Percentiles rank a stretch among this genome's conserved stretches.
These are phyloP conservation scores for Cancer borealis DNA, from an alignment of 2,888 invertebrate species.

Conservation along the genomic window DNA sequence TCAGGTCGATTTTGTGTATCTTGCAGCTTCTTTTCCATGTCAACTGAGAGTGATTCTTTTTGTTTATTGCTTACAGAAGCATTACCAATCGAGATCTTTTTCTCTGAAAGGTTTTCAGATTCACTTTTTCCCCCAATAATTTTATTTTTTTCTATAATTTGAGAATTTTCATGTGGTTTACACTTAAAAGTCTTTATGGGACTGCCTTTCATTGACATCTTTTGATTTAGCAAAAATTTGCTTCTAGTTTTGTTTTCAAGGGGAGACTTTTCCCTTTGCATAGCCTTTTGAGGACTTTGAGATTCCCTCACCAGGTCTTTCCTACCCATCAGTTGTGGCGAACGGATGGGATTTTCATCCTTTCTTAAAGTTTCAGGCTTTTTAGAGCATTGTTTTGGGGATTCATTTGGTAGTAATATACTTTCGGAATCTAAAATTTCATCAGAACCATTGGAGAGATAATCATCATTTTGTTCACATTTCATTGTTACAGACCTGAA, in stretches of 20 bases:
- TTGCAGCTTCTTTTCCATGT: not conserved
- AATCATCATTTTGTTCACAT: not conserved
- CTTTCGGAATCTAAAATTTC: not conserved
- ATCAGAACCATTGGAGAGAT: not conserved
- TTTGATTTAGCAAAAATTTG: not conserved
- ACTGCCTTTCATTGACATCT: not conserved
- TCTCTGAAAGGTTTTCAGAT: not conserved
- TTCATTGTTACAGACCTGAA: not conserved
- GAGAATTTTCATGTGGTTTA: not conserved
- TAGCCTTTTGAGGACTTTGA: not conserved
- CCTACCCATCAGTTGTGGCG: not conserved
- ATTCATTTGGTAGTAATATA: not conserved
- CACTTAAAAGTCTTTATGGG: not conserved
- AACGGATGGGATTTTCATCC: too few relatives aligned
- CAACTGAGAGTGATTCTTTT: not conserved
- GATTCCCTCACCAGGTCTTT: not conserved
- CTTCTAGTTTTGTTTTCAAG: not conserved
- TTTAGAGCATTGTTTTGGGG: not conserved
- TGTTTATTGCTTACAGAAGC: not conserved
- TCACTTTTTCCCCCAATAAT: not conserved
- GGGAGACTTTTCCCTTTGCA: not conserved
- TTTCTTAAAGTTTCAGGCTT: too few relatives aligned
- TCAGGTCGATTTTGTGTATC: not conserved
- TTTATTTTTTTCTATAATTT: not conserved
- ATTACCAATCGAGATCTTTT: not conserved